Conservation (phyloP, 2,113 vertebrate genomes). For the Plecturocebus donacophilus region DNA sequence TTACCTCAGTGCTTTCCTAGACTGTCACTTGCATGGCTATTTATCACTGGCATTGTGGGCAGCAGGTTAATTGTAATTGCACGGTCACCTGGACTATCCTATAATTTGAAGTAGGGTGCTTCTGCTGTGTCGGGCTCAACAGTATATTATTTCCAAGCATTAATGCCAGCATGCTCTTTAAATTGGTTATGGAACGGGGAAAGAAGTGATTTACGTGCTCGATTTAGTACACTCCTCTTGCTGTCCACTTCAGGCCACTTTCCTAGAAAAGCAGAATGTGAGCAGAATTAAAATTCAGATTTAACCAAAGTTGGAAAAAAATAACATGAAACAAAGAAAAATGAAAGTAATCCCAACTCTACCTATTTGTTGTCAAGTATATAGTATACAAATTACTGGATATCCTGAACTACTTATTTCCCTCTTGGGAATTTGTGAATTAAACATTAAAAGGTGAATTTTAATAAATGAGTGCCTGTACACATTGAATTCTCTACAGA, state of each 20-base stretch:
- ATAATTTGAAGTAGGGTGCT: conserved; percentile 82
- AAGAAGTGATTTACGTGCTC: conserved; percentile 85
- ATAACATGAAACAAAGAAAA: conserved; percentile 33
- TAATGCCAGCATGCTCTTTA: conserved; percentile 84
- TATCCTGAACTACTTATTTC: conserved; percentile 68
- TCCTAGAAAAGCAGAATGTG: conserved; percentile 71
- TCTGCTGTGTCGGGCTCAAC: conserved; percentile 78
- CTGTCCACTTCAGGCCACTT: conserved; percentile 82
- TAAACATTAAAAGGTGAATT: conserved; percentile 73
- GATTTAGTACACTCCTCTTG: conserved; percentile 81
- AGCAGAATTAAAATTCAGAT: conserved; percentile 79
- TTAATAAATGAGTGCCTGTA: conserved; percentile 58
- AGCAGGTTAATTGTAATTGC: conserved; percentile 87
- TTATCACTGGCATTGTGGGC: conserved; percentile 81
- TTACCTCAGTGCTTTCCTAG: conserved; percentile 62
- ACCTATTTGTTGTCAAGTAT: conserved; percentile 72
- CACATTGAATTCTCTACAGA: conserved; percentile 55
- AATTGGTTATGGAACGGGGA: conserved; percentile 80
- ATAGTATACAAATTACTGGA: conserved; percentile 72
- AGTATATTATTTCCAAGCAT: conserved; percentile 84
- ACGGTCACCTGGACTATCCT: conserved; percentile 80
- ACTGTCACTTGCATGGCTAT: conserved; percentile 72
- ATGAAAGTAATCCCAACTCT: neutral
- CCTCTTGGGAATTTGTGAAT: conserved; percentile 64
- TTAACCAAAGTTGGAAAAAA: conserved; percentile 49